Evolutionary conservation across 1,140 invertebrate species (phyloP), one percentile per base, ranked within the genome.

Genomic region (Caenorhabditis tropicalis): DNA sequence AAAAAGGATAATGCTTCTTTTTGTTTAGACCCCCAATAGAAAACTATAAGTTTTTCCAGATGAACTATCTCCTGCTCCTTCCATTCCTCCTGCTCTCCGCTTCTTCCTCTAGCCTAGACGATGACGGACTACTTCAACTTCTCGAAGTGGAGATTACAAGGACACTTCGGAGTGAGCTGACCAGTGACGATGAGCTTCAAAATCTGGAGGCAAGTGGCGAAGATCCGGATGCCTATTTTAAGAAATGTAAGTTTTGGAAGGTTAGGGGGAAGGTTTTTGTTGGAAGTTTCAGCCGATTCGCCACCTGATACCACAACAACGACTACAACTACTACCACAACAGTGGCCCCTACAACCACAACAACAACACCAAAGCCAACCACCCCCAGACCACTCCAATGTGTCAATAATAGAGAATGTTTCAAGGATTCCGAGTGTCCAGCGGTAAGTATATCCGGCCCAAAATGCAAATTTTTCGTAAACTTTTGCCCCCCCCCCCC

Each of bases 381-480:
- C 24, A 9, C 31, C 9, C 29, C 6, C 12, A 10, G 6, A 24
- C 16, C 33, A 24, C 65, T 36, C 2, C 65, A 46, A 43, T 74
- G 65, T 24, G 21, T 74, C 24, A 6, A n/a, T 43, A n/a, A 39
- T 10, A 43, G 43, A n/a, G 65, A 74, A 3, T 74, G 65, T n/a
- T 74, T 36, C 21, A 39, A 74, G 65, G 65, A 74, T 74, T 74
- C 65, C 2, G 36, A 74, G 21, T 74, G 65, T 27, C 65, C 65
- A 46, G 15, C 21, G 36, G 65, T 74, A 24, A n/a, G 29, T 43
- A 12, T n/a, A n/a, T n/a, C n/a, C n/a, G n/a, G n/a, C n/a, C n/a
- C n/a, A n/a, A n/a, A n/a, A n/a, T n/a, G n/a, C n/a, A n/a, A n/a
- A n/a, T n/a, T n/a, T n/a, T n/a, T n/a, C n/a, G n/a, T n/a, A n/a